These are phyloP conservation scores for Agonum fuliginosum DNA, from an alignment of 2,888 invertebrate genomes.

Conservation along the genomic window DNA sequence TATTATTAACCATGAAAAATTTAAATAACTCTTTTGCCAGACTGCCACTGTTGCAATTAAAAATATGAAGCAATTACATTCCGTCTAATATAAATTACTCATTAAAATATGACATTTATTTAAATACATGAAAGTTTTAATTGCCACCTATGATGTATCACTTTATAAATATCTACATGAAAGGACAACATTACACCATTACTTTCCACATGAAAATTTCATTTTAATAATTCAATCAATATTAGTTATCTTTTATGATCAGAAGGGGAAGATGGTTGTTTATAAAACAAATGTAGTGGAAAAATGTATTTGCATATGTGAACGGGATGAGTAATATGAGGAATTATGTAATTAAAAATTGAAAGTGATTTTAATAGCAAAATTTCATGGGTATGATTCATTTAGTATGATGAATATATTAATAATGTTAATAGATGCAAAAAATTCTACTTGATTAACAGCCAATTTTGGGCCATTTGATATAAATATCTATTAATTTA, in stretches of 20 bases:
- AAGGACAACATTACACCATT: constrained; percentile 1
- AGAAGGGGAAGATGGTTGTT: neutral
- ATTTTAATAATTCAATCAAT: neutral
- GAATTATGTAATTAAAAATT: neutral
- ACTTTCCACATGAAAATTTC: constrained; percentile 18
- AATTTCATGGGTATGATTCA: neutral
- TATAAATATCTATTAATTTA: too few species aligned
- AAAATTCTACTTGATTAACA: too few species aligned
- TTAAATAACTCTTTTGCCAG: too few species aligned
- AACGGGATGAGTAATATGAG: neutral
- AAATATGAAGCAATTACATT: constrained; percentile 9
- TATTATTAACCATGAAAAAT: too few species aligned
- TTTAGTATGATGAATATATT: too few species aligned
- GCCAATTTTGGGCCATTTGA: too few species aligned
- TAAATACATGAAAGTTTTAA: constrained; percentile 38
- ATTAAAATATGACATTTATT: constrained; percentile 16
- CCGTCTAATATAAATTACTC: constrained; percentile 5
- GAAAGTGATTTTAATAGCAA: neutral
- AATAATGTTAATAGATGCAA: too few species aligned
- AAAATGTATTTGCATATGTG: neutral
- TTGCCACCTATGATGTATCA: constrained; percentile 20
- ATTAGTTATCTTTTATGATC: neutral
- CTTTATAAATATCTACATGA: neutral
- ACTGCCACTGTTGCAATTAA: neutral
- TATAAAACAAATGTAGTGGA: neutral